Percentiles rank a stretch among this genome's conserved stretches.
Conservation (phyloP, 2,888 invertebrate species). For the Ichneumon xanthorius region DNA sequence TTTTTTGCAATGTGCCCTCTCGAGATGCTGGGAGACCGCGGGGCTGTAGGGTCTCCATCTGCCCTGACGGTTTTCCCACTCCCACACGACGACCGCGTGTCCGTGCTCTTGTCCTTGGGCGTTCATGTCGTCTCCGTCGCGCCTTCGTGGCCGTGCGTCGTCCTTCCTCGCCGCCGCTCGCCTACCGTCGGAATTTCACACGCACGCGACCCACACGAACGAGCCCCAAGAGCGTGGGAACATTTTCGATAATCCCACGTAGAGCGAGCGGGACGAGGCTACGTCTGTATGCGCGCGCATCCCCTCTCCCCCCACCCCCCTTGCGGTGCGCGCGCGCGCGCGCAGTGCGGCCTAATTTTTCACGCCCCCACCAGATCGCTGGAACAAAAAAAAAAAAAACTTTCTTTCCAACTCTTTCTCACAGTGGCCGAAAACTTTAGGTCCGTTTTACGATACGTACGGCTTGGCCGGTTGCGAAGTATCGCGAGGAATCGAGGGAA, state of each 20-base stretch:
- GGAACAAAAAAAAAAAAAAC: background rate
- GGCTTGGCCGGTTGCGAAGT: background rate
- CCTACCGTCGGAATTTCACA: slow-evolving; percentile 76
- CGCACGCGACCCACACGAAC: slow-evolving; percentile 72
- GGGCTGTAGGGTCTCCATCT: slow-evolving; percentile 95
- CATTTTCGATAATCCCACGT: slow-evolving; percentile 81
- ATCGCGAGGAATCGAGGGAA: background rate
- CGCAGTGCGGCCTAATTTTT: slow-evolving; percentile 51
- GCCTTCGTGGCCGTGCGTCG: background rate
- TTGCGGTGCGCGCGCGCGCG: slow-evolving; percentile 28
- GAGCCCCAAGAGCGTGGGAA: slow-evolving; percentile 80
- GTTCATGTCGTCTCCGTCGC: slow-evolving; percentile 74
- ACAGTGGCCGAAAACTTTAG: background rate
- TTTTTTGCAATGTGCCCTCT: slow-evolving; percentile 93
- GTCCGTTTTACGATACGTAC: background rate
- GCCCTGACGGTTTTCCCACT: slow-evolving; percentile 90
- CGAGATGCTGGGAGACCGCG: slow-evolving; percentile 93
- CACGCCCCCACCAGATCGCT: background rate
- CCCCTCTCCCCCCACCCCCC: slow-evolving; percentile 27
- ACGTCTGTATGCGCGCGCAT: background rate
- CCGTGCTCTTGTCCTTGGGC: slow-evolving; percentile 86
- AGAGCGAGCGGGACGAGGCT: slow-evolving; percentile 41
- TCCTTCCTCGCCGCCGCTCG: slow-evolving; percentile 5
- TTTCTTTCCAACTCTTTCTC: background rate
- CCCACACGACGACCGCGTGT: slow-evolving; percentile 93